Evolutionary conservation across 2,797 vertebrate genomes (phyloP), one percentile per base, ranked within the genome.

Genomic region (Hoplostethus atlanticus): DNA sequence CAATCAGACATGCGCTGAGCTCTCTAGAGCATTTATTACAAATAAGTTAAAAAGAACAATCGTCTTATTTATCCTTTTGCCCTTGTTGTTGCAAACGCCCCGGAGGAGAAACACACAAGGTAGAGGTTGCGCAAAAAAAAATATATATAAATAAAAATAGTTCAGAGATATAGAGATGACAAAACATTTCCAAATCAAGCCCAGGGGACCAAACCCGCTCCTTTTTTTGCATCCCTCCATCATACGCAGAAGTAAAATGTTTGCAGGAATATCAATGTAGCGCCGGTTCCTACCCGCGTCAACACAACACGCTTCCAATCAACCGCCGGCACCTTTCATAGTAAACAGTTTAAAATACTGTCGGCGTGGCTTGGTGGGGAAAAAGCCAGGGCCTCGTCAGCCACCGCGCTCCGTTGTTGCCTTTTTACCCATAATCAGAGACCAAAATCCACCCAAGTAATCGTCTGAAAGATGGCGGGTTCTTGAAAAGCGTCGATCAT

Each of bases 401-500:
- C 76, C 69, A 53, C 67, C 1, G 28, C 60, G 15, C 21, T 17
- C 46, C 6, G 17, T 40, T n/a, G 9, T 34, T 6, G 25, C 55
- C 42, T 21, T 2, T 5, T 64, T 68, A n/a, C 30, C 47, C 48
- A 53, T 56, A 68, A 73, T 83, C 66, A 84, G 80, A 85, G 72
- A 68, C 15, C 47, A 52, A 69, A 86, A 87, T 86, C 79, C 68
- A 62, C 75, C 64, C 77, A 71, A 84, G 77, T 86, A 80, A 85
- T 84, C 81, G 84, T 77, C 61, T 73, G 31, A 89, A 76, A 59
- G 21, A 70, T 36, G 73, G 64, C 31, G 63, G 71, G 61, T 82
- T 76, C 71, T 76, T 87, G 71, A 84, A 90, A 87, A 78, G 54
- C 40, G 0, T 42, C 64, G 73, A 86, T 92, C 80, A 89, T 80